Conservation (phyloP, 2,797 vertebrate genomes). For the Moxostoma hubbsi region DNA sequence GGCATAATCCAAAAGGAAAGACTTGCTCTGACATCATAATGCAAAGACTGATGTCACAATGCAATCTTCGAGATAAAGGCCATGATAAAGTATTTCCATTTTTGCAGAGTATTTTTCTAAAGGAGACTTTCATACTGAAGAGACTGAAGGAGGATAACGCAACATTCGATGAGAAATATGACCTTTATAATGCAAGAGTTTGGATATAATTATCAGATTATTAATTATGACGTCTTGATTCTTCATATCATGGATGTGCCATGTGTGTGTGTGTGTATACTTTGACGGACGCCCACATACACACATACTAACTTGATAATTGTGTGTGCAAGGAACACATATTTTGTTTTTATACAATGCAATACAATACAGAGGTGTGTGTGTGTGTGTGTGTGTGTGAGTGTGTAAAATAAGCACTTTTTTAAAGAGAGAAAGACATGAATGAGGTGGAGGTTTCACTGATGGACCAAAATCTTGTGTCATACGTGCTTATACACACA, state of each 20-base stretch:
- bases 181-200: conserved; percentile 17
- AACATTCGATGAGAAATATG: neutral
- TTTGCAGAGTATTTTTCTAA: conserved; percentile 60
- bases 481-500: conserved; percentile 8
- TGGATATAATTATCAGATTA: conserved; percentile 21
- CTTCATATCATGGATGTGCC: conserved; percentile 26
- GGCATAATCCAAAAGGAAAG: neutral
- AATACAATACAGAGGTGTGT: conserved; percentile 26
- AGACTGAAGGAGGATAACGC: neutral
- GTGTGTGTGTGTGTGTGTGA: conserved; percentile 37
- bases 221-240: conserved; percentile 12
- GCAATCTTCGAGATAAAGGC: conserved; percentile 7
- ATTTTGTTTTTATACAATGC: conserved; percentile 26
- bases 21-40: neutral
- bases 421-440: neutral
- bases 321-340: neutral
- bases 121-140: conserved; percentile 21
- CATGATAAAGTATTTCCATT: conserved; percentile 11
- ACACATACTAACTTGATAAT: neutral
- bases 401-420: conserved; percentile 40
- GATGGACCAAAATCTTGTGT: neutral
- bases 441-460: neutral
- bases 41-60: neutral
- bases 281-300: neutral
- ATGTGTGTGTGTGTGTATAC: neutral